Conservation (phyloP, 2,113 vertebrate species). For the Pluvianellus socialis region DNA sequence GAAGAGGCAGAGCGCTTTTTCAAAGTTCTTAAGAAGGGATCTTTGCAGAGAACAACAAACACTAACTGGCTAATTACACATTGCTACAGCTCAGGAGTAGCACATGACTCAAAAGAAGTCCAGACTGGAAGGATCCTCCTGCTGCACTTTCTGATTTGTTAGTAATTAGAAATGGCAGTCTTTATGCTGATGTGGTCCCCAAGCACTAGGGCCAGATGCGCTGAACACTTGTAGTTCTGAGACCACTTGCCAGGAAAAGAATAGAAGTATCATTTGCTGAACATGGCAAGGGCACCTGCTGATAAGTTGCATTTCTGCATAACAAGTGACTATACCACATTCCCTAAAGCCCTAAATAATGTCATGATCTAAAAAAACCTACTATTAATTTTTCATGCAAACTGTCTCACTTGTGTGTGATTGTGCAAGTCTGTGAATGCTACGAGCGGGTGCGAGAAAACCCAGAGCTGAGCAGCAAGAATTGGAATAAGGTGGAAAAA, state of each 20-base stretch:
- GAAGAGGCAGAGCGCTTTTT: neutral
- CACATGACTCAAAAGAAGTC: neutral
- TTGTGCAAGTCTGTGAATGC: neutral
- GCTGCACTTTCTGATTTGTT: neutral
- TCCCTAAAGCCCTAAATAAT: constrained; percentile 56
- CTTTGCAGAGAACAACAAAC: neutral
- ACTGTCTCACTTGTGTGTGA: constrained; percentile 18
- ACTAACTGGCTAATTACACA: neutral
- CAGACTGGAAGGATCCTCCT: neutral
- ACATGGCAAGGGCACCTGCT: constrained; percentile 49
- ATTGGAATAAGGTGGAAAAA: neutral
- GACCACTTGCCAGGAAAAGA: constrained; percentile 57
- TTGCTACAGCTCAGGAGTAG: neutral
- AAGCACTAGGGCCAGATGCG: neutral
- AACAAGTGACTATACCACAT: neutral
- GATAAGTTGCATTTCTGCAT: constrained; percentile 28
- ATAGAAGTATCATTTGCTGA: constrained; percentile 53
- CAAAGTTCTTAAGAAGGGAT: neutral
- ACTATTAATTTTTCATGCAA: constrained; percentile 46
- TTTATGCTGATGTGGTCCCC: neutral
- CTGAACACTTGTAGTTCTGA: constrained; percentile 56
- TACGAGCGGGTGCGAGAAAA: neutral
- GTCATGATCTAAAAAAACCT: neutral
- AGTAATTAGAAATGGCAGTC: constrained; percentile 57
- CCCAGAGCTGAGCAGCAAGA: neutral